These are phyloP conservation scores for Lutraria rhynchaena DNA, from an alignment of 1,140 invertebrate genomes.

Conservation along the genomic window DNA sequence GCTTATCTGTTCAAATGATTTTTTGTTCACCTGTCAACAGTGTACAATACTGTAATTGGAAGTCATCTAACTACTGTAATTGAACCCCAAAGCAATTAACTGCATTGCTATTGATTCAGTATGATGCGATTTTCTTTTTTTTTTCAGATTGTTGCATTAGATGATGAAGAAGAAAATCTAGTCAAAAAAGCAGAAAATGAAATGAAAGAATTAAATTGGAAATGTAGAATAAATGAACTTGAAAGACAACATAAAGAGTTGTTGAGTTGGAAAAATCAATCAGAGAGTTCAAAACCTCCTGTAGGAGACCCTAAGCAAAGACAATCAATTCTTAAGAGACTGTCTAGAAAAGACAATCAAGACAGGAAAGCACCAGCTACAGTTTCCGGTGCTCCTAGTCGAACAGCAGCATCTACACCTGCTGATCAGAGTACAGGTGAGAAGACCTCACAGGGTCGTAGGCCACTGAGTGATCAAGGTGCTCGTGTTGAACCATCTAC, in stretches of 20 bases:
- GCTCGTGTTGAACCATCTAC: slow-evolving; percentile 56
- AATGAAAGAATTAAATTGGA: slow-evolving; percentile 68
- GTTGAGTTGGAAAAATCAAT: slow-evolving; percentile 60
- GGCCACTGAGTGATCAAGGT: slow-evolving; percentile 72
- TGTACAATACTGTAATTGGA: too few relatives aligned
- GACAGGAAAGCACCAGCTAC: slow-evolving; percentile 48
- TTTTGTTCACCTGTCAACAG: too few relatives aligned
- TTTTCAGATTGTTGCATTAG: slow-evolving; percentile 63
- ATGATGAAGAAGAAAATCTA: slow-evolving; percentile 66
- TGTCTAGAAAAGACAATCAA: slow-evolving; percentile 29
- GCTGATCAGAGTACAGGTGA: neutral
- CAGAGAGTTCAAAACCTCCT: slow-evolving; percentile 21
- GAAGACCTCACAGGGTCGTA: slow-evolving; percentile 12
- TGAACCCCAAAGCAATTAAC: too few relatives aligned
- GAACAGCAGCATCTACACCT: slow-evolving; percentile 24
- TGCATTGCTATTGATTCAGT: too few relatives aligned
- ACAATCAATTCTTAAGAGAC: slow-evolving; percentile 53
- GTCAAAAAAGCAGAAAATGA: slow-evolving; percentile 66
- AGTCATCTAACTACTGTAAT: too few relatives aligned
- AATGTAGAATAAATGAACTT: slow-evolving; percentile 62
- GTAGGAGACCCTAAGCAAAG: slow-evolving; percentile 35
- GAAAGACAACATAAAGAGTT: slow-evolving; percentile 65
- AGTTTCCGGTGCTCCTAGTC: slow-evolving; percentile 34
- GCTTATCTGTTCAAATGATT: too few relatives aligned
- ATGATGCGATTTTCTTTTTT: too few relatives aligned